phyloP scores from a whole-genome alignment of 2,888 invertebrate genomes.

The Eristalis arbustorum region DNA sequence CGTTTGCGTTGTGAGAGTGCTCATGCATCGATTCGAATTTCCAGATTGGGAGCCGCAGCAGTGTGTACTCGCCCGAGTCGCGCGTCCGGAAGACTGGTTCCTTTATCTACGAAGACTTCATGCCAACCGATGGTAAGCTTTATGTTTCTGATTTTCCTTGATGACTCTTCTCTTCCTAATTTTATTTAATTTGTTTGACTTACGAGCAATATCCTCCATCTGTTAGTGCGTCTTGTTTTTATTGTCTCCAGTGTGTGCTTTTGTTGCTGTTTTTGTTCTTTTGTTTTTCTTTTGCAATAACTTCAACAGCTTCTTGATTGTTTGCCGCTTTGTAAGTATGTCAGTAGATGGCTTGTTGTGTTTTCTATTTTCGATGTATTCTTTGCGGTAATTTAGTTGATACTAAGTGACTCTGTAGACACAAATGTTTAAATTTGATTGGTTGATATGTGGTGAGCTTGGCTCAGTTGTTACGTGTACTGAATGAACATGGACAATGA shows the following conservation, averaged over 20 bases:
- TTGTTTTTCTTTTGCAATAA: slow-evolving; percentile 8
- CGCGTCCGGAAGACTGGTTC: slow-evolving; percentile 98
- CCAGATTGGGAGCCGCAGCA: slow-evolving; percentile 98
- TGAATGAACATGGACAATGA: too few relatives aligned
- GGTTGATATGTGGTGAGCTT: too few relatives aligned
- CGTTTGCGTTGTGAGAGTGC: background rate
- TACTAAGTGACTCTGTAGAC: too few relatives aligned
- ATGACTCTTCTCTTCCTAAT: slow-evolving; percentile 60
- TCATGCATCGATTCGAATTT: slow-evolving; percentile 51
- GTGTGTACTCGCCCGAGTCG: slow-evolving; percentile 98
- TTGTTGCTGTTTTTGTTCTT: background rate
- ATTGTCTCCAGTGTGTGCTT: slow-evolving; percentile 5
- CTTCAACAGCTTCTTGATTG: slow-evolving; percentile 20
- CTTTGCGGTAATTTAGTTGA: too few relatives aligned
- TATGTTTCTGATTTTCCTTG: slow-evolving; percentile 48
- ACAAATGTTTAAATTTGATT: too few relatives aligned
- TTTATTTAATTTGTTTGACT: background rate
- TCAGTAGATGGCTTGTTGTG: slow-evolving; percentile 7
- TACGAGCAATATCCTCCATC: background rate
- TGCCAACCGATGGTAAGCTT: slow-evolving; percentile 97
- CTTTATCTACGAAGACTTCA: slow-evolving; percentile 99
- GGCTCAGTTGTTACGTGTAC: too few relatives aligned
- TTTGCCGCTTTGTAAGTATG: slow-evolving; percentile 56
- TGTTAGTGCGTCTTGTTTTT: background rate
- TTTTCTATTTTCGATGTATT: background rate